Evolutionary conservation across 2,888 invertebrate genomes (phyloP), one percentile per base, ranked within the genome.

Genomic region (Eilema caniola): DNA sequence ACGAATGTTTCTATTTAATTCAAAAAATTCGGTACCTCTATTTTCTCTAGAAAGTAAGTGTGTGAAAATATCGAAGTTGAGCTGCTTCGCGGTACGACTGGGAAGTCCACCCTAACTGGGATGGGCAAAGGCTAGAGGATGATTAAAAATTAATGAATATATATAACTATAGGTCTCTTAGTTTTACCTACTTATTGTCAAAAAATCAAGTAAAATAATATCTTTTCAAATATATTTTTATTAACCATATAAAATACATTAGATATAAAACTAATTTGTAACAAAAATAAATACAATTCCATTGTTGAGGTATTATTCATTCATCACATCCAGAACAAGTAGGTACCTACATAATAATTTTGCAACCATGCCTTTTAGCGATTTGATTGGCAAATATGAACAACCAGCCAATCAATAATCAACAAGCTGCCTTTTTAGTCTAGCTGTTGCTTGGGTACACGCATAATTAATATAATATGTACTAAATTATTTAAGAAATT

Each of bases 221-320:
- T n/a, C 4, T 47, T 80, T 80, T 79, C 76, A 72, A 69, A 76
- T 80, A 78, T 73, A 81, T 83, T 86, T 86, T 88, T 82, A 77
- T 76, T 85, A 87, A 88, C 81, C 81, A 85, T 85, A 83, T 82
- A 85, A 85, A 86, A 86, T 85, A 88, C 75, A 77, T 81, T 81
- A 80, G 67, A 79, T 83, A 85, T 79, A 86, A 86, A 85, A 83
- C 71, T 84, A 83, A 74, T 83, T 76, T 81, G 79, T 84, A 86
- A 88, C 87, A 88, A 85, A 87, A 85, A 85, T 84, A 87, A 86
- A 85, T 88, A 86, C 85, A 88, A 84, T 87, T 88, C 82, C 80
- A 79, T 85, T 77, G 69, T 73, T 88, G 84, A 86, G 84, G 86
- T 86, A 85, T 78, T 77, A 80, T 70, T 75, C 64, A 70, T 75